Base-by-base conservation (phyloP, 2,113 vertebrate species). In the Castor canadensis region DNA sequence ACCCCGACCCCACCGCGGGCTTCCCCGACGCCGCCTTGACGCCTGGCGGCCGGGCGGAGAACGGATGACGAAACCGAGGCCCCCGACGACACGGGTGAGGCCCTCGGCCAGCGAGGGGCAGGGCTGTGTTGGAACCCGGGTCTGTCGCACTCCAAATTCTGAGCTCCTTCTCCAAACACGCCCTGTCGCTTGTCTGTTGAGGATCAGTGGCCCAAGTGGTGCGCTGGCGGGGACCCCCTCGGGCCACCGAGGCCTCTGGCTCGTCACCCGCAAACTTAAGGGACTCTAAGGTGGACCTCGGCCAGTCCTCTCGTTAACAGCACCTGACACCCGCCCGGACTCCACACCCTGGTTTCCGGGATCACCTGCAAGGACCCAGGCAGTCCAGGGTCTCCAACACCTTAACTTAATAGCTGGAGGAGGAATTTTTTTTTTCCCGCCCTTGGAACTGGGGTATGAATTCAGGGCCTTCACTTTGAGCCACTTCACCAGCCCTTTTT, bases 71-170 rank as follows among this genome's bases (percentile, higher is more conserved):
- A 64, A 7, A 5, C 17, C 2, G 7, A 38, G 20, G 58, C 24
- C 62, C 0, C 0, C 9, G 52, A 24, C 80, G 35, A 3, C 4
- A 2, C 2, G 54, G 8, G 58, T 24, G 5, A 11, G 30, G 5
- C 1, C 32, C 10, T 52, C 13, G 6, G 35, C 24, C n/a, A 12
- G 20, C 4, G 43, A 11, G 66, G 0, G 16, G 40, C 35, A 30
- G 66, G 32, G 89, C 66, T n/a, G 4, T 58, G 32, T 87, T 72
- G 13, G 43, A 90, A 66, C 56, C 32, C 56, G 73, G 80, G 80
- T 49, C 30, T 16, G 19, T 49, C 49, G 13, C 82, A 24, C 77
- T 82, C 54, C 43, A 43, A 8, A 64, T 83, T 86, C 77, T 15
- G 82, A 89, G 28, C n/a, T 1, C 67, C 56, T 62, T 43, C 32